These are phyloP conservation scores for Cryptocephalus moraei DNA, from an alignment of 2,888 invertebrate genomes.

Conservation along the genomic window DNA sequence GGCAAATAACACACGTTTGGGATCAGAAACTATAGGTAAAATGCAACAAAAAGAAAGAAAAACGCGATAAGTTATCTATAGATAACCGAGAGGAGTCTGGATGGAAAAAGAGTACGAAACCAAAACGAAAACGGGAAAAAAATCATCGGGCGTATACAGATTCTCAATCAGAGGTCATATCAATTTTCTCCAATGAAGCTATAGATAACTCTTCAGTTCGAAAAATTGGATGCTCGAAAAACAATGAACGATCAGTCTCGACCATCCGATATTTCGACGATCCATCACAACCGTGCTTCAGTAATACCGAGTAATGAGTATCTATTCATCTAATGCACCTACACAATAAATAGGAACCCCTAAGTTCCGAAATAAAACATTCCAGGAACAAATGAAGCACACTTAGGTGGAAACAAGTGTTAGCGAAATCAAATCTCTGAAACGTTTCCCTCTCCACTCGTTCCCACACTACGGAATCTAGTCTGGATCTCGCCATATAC, in stretches of 20 bases:
- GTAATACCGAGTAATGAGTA: too few species aligned
- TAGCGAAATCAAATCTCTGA: not conserved
- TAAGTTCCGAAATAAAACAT: conserved; percentile 33
- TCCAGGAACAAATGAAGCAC: conserved; percentile 43
- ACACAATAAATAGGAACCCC: conserved; percentile 32
- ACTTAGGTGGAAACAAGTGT: conserved; percentile 28
- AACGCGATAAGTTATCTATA: conserved; percentile 28
- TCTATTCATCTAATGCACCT: conserved; percentile 29
- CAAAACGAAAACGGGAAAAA: too few species aligned
- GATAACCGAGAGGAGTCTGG: not conserved
- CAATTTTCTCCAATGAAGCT: too few species aligned
- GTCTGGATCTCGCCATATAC: conserved; percentile 27
- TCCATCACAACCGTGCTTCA: too few species aligned
- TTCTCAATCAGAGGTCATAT: too few species aligned
- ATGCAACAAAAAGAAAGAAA: conserved; percentile 20
- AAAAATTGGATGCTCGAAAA: too few species aligned
- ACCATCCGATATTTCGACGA: too few species aligned
- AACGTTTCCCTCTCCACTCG: conserved; percentile 17
- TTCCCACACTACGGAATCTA: conserved; percentile 30
- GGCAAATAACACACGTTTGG: conserved; percentile 39
- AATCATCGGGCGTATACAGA: too few species aligned
- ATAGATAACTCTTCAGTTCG: too few species aligned
- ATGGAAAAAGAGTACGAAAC: too few species aligned
- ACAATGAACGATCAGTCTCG: too few species aligned
- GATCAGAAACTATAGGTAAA: conserved; percentile 35